A percentile compares a stretch with the other conserved stretches of the same genome.
These are phyloP conservation scores for Galaxea fascicularis DNA, from an alignment of 92 coral and sea anemone species.

Conservation along the genomic window DNA sequence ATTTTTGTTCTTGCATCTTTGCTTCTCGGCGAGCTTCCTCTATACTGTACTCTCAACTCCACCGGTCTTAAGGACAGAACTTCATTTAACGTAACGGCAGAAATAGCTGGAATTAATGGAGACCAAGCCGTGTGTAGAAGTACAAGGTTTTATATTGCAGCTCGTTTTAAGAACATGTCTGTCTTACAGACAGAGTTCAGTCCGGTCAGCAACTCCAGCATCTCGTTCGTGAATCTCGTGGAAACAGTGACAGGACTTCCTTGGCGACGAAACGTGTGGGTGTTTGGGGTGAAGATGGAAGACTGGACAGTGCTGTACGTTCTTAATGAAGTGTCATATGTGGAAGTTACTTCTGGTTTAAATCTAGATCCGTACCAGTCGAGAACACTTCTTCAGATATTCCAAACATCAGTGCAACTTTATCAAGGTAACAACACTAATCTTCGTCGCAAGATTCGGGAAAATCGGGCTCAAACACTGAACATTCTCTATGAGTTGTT, in stretches of 20 bases:
- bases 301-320: constrained; percentile 69
- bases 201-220: constrained; percentile 39
- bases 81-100: constrained; percentile 41
- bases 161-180: constrained; percentile 32
- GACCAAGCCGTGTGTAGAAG: constrained; percentile 39
- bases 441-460: background rate
- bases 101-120: constrained; percentile 52
- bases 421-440: background rate
- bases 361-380: constrained; percentile 30
- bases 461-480: constrained; percentile 23
- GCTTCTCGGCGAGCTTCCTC: constrained; percentile 43
- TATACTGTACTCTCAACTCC: constrained; percentile 54
- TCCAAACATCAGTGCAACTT: constrained; percentile 33
- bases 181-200: constrained; percentile 40
- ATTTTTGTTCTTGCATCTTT: constrained; percentile 34
- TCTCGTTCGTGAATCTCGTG: constrained; percentile 62
- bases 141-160: constrained; percentile 62
- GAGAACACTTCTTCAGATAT: constrained; percentile 41
- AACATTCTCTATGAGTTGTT: constrained; percentile 44
- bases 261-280: constrained; percentile 72
- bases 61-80: constrained; percentile 38
- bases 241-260: constrained; percentile 64
- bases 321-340: constrained; percentile 24
- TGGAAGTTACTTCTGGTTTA: constrained; percentile 21
- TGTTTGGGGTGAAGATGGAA: constrained; percentile 53